Evolutionary conservation across 2,797 vertebrate species (phyloP).

Genomic region (Onychomys torridus): DNA sequence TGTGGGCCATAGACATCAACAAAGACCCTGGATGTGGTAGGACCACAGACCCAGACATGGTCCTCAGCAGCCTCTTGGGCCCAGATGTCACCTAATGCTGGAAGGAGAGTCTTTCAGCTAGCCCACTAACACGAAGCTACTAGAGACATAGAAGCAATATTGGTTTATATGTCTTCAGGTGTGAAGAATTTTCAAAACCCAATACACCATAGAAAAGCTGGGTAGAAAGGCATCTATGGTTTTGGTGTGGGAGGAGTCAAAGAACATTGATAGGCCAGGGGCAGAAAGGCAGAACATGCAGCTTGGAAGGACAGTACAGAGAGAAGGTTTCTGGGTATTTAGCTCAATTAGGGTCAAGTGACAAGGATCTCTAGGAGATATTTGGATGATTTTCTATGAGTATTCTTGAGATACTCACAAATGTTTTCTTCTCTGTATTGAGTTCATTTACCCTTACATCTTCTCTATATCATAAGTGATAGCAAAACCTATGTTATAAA

Average conservation of each 20-base stretch:
- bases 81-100: not conserved
- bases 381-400: not conserved
- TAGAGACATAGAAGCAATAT: not conserved
- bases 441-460: not conserved
- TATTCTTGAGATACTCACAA: not conserved
- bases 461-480: not conserved
- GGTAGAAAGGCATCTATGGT: not conserved
- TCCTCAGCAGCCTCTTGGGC: not conserved
- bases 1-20: not conserved
- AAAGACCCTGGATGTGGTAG: not conserved
- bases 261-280: not conserved
- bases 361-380: not conserved
- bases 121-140: not conserved
- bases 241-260: not conserved
- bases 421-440: not conserved
- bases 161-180: not conserved
- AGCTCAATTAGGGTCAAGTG: not conserved
- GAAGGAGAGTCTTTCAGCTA: not conserved
- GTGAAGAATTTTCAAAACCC: constrained; percentile 8
- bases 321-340: not conserved
- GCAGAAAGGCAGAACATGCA: not conserved
- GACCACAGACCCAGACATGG: not conserved
- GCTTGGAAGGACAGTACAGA: not conserved
- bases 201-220: not conserved
- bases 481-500: not conserved